These are phyloP conservation scores for Ferrisia virgata DNA, from an alignment of 2,888 invertebrate species.

Conservation along the genomic window DNA sequence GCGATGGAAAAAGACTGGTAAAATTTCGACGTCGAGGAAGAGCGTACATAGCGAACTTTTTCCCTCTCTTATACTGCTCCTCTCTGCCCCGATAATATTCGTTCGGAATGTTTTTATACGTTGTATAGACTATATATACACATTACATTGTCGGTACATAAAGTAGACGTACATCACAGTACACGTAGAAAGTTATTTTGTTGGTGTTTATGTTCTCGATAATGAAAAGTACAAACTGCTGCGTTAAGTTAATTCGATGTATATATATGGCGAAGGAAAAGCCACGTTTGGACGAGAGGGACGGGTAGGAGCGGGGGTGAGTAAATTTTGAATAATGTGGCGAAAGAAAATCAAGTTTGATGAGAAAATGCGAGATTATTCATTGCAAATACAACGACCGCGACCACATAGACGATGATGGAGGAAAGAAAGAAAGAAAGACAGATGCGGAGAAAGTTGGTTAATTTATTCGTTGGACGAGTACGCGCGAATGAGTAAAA, in stretches of 20 bases:
- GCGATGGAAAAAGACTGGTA: no score
- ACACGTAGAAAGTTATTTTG: neutral
- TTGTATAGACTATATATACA: no score
- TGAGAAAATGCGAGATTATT: slow-evolving; percentile 24
- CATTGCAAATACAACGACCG: neutral
- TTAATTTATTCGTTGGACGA: slow-evolving; percentile 21
- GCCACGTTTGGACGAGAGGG: neutral
- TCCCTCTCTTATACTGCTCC: no score
- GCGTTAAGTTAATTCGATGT: neutral
- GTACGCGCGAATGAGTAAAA: neutral
- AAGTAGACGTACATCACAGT: no score
- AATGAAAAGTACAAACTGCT: slow-evolving; percentile 25
- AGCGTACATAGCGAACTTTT: no score
- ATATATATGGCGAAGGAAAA: neutral
- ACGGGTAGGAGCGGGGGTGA: neutral
- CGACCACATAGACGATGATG: no score
- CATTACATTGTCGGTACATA: no score
- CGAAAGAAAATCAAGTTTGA: slow-evolving; percentile 32
- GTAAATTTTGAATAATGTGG: slow-evolving; percentile 27
- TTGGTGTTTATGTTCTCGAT: slow-evolving; percentile 26
- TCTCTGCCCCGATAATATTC: no score
- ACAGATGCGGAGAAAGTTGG: no score
- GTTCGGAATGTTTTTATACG: no score
- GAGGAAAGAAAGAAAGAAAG: no score
- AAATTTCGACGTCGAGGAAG: no score